Evolutionary conservation across 2,797 vertebrate species (phyloP).

Genomic region (Jordanella pulchra): DNA sequence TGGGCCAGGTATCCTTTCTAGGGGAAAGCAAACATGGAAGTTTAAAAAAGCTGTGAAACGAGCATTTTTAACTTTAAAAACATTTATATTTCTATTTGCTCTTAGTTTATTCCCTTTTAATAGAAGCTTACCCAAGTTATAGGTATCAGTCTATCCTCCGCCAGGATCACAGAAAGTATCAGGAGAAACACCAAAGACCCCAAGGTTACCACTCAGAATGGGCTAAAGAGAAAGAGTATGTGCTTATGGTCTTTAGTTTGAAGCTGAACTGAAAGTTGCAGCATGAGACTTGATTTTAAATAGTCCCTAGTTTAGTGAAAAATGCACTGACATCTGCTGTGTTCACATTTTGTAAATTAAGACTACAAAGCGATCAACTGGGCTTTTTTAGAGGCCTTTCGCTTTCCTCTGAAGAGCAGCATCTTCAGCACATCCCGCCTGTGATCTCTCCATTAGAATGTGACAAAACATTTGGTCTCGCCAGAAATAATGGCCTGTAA

Average conservation of each 20-base stretch:
- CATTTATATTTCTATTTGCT: background rate
- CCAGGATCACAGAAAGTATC: too few species aligned
- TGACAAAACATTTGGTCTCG: conserved; percentile 76
- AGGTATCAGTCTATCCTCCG: too few species aligned
- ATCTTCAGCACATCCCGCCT: conserved; percentile 42
- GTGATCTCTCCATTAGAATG: conserved; percentile 70
- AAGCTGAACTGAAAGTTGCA: background rate
- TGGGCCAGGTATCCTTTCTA: background rate
- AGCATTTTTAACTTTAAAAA: background rate
- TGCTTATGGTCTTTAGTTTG: background rate
- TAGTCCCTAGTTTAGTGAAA: background rate
- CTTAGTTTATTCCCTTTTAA: background rate
- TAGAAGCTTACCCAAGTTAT: background rate
- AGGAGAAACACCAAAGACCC: too few species aligned
- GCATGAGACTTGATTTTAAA: background rate
- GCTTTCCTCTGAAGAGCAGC: conserved; percentile 16
- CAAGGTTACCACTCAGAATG: too few species aligned
- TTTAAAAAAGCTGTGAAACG: background rate
- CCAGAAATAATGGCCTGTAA: conserved; percentile 69
- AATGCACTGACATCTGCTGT: background rate
- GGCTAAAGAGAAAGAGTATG: too few species aligned
- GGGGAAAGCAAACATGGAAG: background rate
- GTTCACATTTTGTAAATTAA: background rate
- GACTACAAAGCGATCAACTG: background rate
- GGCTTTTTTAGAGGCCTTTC: conserved; percentile 1